phyloP scores from a whole-genome alignment of 2,797 vertebrate genomes.

The Parauchenoglanis punctatus region DNA sequence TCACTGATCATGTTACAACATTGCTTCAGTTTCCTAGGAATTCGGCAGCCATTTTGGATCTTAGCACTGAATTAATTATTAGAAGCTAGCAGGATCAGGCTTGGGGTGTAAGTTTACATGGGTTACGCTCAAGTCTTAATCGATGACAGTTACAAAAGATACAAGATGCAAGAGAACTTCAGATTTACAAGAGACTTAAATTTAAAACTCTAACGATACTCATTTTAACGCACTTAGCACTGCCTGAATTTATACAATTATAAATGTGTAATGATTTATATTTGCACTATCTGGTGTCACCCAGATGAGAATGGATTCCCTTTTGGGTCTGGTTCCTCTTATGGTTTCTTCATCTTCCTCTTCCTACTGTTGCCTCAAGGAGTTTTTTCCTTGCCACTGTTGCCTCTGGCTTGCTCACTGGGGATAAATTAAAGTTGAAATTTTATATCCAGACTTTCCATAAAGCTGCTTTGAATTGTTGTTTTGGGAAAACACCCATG shows the following conservation, averaged over 20 bases:
- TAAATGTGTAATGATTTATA: background rate
- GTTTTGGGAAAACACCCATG: background rate
- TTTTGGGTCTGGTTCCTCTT: background rate
- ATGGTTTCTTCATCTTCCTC: background rate
- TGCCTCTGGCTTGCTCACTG: background rate
- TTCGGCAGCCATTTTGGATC: background rate
- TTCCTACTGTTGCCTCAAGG: background rate
- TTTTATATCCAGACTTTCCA: background rate
- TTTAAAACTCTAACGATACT: background rate
- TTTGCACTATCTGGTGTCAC: background rate
- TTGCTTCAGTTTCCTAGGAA: background rate
- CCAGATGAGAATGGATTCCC: background rate
- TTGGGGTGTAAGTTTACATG: background rate
- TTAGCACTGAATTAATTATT: background rate
- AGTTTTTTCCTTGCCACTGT: background rate
- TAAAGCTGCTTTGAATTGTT: background rate
- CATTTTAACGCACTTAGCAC: background rate
- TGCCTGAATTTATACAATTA: background rate
- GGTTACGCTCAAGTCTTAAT: background rate
- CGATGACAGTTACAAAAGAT: background rate
- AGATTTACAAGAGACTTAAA: background rate
- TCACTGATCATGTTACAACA: background rate
- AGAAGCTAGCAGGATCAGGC: background rate
- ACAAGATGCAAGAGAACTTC: background rate
- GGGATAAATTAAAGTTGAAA: background rate